Percentiles rank a stretch among this genome's conserved stretches.
phyloP scores from a whole-genome alignment of 1,140 invertebrate genomes.

The Caerostris darwini region DNA sequence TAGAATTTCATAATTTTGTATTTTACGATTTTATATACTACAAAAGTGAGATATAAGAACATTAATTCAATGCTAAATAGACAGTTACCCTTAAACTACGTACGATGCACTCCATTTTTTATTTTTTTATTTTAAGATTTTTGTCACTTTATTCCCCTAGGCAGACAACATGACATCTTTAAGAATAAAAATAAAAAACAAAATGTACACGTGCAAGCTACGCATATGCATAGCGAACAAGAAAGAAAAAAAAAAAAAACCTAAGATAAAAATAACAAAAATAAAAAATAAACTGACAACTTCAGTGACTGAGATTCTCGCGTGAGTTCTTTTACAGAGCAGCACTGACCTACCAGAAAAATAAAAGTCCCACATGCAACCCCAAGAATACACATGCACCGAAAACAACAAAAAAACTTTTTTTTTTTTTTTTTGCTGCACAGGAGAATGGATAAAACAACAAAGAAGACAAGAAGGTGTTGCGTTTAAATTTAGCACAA shows the following conservation, averaged over 20 bases:
- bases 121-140: no score
- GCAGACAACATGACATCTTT: no score
- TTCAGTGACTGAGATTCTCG: background rate
- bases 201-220: no score
- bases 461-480: constrained; percentile 63
- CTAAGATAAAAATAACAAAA: background rate
- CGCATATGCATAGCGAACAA: background rate
- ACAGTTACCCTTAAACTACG: no score
- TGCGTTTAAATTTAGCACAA: constrained; percentile 66
- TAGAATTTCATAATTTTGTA: no score
- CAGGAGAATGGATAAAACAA: constrained; percentile 26
- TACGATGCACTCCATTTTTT: no score
- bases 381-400: background rate
- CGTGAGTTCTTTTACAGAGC: background rate
- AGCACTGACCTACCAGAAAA: constrained; percentile 19
- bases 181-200: no score
- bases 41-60: no score
- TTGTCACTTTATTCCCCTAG: no score
- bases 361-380: background rate
- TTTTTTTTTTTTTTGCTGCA: background rate
- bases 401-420: constrained; percentile 1
- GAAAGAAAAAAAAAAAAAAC: background rate
- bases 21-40: no score
- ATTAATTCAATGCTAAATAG: no score
- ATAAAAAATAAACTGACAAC: background rate